phyloP scores from a whole-genome alignment of 2,113 vertebrate species.

The Osmerus eperlanus region DNA sequence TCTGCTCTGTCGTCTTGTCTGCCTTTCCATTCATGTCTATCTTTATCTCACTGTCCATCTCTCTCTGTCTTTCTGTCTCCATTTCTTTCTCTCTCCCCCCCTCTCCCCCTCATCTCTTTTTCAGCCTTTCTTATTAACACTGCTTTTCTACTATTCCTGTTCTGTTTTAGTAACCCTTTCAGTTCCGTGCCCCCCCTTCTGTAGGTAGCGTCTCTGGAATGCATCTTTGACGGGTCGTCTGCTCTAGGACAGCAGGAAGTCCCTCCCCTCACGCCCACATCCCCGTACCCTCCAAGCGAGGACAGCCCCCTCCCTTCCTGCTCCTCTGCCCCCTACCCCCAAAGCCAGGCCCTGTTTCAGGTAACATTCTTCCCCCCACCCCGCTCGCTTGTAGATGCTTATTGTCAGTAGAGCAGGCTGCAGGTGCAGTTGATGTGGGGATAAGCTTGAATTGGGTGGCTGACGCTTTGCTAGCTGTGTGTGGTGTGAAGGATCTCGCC shows the following conservation, averaged over 20 bases:
- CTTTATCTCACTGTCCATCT: not conserved
- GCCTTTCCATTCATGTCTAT: not conserved
- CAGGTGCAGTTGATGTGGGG: not conserved
- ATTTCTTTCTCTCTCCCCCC: not conserved
- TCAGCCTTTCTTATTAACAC: not conserved
- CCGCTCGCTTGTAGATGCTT: not conserved
- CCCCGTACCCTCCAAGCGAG: constrained; percentile 60
- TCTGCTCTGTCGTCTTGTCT: not conserved
- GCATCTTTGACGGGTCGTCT: constrained; percentile 71
- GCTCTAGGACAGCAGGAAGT: constrained; percentile 63
- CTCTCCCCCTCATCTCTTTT: not conserved
- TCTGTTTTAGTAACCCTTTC: constrained; percentile 27
- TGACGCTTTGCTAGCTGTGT: not conserved
- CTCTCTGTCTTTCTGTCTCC: not conserved
- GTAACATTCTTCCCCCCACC: constrained; percentile 35
- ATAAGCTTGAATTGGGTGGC: not conserved
- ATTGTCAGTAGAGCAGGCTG: not conserved
- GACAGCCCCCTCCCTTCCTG: constrained; percentile 61
- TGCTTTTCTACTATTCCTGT: constrained; percentile 2
- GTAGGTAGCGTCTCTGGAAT: constrained; percentile 75
- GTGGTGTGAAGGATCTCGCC: no score
- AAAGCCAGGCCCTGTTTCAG: constrained; percentile 46
- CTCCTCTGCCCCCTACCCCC: constrained; percentile 57
- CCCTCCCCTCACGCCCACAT: constrained; percentile 59
- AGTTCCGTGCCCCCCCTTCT: constrained; percentile 47